A percentile compares a stretch with the other conserved stretches of the same genome.
phyloP scores from a whole-genome alignment of 2,888 invertebrate genomes.

The Alcis repandata region DNA sequence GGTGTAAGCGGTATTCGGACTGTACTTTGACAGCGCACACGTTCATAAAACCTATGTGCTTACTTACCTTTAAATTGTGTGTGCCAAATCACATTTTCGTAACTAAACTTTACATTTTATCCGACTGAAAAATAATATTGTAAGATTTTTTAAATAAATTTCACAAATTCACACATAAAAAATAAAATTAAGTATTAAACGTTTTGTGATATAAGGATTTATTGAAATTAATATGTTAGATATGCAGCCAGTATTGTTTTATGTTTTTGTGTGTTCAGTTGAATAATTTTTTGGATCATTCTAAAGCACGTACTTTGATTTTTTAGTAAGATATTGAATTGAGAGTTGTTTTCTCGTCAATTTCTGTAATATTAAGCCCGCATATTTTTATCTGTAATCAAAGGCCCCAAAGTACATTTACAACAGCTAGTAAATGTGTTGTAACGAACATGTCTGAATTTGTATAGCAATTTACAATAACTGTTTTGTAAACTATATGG shows the following conservation, averaged over 20 bases:
- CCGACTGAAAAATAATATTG: conserved; percentile 19
- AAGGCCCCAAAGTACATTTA: conserved; percentile 41
- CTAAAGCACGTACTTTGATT: neutral
- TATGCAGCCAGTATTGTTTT: neutral
- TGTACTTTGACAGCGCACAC: neutral
- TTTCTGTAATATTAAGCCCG: neutral
- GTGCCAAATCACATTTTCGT: conserved; percentile 27
- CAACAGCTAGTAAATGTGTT: conserved; percentile 45
- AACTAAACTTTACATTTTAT: conserved; percentile 9
- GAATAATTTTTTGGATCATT: neutral
- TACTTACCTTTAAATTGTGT: neutral
- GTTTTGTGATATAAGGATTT: conserved; percentile 29
- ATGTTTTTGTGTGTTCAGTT: conserved; percentile 6
- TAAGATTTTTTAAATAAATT: conserved; percentile 2
- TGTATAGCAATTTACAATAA: conserved; percentile 82
- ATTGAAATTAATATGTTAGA: conserved; percentile 11
- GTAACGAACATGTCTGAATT: conserved; percentile 66
- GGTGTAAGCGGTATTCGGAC: too few species aligned
- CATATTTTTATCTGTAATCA: conserved; percentile 8
- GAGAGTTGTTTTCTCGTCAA: neutral
- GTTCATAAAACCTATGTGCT: neutral
- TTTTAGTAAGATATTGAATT: neutral
- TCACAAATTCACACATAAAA: neutral
- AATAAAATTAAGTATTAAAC: conserved; percentile 15
- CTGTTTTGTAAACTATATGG: conserved; percentile 81